These are phyloP conservation scores for Illadopsis cleaveri DNA, from an alignment of 2,113 vertebrate genomes.

Conservation along the genomic window DNA sequence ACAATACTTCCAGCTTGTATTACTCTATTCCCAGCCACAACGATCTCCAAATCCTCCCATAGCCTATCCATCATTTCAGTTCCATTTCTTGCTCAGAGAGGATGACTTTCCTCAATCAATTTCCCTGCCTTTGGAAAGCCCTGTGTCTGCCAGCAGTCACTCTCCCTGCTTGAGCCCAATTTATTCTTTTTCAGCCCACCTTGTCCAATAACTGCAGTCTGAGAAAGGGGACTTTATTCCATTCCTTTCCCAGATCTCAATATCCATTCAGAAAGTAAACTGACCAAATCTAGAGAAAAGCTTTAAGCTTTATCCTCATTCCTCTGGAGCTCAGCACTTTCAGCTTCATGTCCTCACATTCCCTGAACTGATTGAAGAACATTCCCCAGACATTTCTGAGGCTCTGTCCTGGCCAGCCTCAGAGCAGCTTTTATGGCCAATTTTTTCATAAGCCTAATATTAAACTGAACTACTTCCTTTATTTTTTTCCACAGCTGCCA, in stretches of 20 bases:
- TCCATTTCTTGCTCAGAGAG: background rate
- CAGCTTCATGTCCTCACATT: constrained; percentile 57
- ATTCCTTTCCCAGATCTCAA: constrained; percentile 12
- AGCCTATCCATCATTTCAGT: background rate
- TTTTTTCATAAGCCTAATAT: constrained; percentile 41
- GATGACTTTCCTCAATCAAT: background rate
- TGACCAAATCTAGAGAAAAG: constrained; percentile 54
- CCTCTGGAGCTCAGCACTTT: constrained; percentile 53
- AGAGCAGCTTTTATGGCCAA: background rate
- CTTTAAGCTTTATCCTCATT: constrained; percentile 50
- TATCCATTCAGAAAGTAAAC: constrained; percentile 22
- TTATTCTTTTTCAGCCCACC: background rate
- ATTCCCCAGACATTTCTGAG: constrained; percentile 37
- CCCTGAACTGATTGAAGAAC: constrained; percentile 41
- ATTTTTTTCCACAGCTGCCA: constrained; percentile 55
- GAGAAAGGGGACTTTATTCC: background rate
- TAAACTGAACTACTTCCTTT: constrained; percentile 43
- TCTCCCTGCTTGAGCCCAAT: background rate
- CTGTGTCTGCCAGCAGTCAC: background rate
- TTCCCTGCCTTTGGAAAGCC: background rate
- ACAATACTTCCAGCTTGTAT: constrained; percentile 7
- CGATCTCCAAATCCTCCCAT: constrained; percentile 9
- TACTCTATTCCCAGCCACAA: background rate
- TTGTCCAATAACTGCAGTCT: background rate
- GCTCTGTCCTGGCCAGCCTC: constrained; percentile 18